Conservation (phyloP, 2,113 vertebrate genomes). For the Callorhinus ursinus region DNA sequence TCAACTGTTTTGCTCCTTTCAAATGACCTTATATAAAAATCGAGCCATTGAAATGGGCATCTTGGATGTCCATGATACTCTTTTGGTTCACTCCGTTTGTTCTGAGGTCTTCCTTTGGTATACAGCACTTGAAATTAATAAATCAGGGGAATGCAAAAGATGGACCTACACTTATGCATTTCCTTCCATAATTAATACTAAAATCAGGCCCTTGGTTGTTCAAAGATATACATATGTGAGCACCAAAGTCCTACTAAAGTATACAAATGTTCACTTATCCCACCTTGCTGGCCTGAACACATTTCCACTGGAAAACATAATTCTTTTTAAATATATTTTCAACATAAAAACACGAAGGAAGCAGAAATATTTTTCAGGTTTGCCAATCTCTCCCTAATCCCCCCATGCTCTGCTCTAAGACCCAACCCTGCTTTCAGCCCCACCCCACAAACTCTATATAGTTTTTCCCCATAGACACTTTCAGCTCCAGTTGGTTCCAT, state of each 20-base stretch:
- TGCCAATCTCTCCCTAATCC: background rate
- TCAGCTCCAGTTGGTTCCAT: background rate
- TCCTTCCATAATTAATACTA: background rate
- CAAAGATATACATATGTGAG: background rate
- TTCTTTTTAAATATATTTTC: background rate
- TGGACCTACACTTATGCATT: background rate
- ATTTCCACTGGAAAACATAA: background rate
- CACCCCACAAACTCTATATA: background rate
- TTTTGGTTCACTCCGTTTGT: background rate
- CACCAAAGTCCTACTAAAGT: background rate
- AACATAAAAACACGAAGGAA: background rate
- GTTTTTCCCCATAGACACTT: background rate
- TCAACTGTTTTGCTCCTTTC: background rate
- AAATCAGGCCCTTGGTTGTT: background rate
- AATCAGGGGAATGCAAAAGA: background rate
- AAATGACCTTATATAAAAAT: background rate
- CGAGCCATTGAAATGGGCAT: background rate
- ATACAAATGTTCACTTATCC: background rate
- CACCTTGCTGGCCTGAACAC: background rate
- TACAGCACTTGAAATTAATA: background rate
- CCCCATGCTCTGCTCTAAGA: background rate
- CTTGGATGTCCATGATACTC: background rate
- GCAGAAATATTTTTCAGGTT: background rate
- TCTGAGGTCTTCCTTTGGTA: background rate
- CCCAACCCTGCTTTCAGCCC: background rate